Evolutionary conservation across 2,797 vertebrate genomes (phyloP).

Genomic region (Propithecus deckenii): DNA sequence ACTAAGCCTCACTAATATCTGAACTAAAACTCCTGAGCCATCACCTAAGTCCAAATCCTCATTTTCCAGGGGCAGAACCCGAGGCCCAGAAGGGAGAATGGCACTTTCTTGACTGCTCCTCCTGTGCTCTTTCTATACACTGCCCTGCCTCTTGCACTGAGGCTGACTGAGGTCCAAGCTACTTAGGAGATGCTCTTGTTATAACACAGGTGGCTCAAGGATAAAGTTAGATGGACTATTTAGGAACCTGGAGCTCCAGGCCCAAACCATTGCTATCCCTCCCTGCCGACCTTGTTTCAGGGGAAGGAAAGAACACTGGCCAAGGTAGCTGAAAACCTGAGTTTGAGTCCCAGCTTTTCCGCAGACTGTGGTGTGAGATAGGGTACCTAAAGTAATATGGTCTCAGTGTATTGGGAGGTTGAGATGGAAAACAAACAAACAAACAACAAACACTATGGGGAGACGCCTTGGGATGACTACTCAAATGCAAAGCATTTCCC

Average conservation of each 20-base stretch:
- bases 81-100: background rate
- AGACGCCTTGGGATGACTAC: background rate
- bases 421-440: background rate
- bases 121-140: rapidly evolving
- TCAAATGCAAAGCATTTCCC: background rate
- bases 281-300: background rate
- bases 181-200: background rate
- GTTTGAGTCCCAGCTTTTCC: background rate
- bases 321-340: background rate
- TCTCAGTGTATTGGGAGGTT: background rate
- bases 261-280: background rate
- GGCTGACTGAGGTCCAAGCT: background rate
- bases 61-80: background rate
- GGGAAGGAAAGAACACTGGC: background rate
- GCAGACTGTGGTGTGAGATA: background rate
- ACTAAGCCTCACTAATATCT: background rate
- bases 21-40: background rate
- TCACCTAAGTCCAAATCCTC: background rate
- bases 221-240: background rate
- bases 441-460: background rate
- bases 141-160: background rate
- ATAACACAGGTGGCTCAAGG: background rate
- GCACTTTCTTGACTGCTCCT: background rate
- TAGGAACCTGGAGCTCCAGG: background rate
- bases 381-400: background rate